Conservation (phyloP, 2,113 vertebrate species). For the Brachyhypopomus gauderio region DNA sequence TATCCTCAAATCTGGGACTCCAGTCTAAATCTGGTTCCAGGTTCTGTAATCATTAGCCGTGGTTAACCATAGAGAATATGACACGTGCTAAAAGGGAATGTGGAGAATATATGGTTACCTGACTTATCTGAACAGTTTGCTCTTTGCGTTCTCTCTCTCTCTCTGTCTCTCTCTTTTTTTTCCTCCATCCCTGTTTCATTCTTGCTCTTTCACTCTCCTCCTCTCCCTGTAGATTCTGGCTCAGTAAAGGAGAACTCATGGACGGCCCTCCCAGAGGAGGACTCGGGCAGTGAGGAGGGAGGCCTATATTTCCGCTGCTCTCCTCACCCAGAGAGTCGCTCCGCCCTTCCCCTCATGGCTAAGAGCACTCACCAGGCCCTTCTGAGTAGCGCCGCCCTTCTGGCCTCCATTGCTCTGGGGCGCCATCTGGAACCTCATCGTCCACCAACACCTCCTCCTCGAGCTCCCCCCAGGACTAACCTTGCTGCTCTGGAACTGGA, state of each 20-base stretch:
- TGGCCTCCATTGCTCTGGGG: constrained; percentile 82
- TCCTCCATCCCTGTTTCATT: constrained; percentile 1
- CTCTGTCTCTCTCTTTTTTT: constrained; percentile 17
- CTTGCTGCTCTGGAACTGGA: constrained; percentile 60
- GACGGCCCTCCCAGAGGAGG: constrained; percentile 67
- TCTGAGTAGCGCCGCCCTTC: constrained; percentile 74
- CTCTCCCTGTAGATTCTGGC: constrained; percentile 59
- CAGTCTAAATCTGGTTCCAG: too few species aligned
- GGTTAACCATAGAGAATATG: too few species aligned
- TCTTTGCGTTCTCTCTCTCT: not conserved
- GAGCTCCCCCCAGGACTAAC: constrained; percentile 68
- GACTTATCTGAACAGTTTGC: too few species aligned
- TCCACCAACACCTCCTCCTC: constrained; percentile 59
- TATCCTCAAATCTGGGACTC: too few species aligned
- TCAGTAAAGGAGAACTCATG: constrained; percentile 65
- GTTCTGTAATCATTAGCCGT: too few species aligned
- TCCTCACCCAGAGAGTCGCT: constrained; percentile 61
- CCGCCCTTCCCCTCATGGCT: constrained; percentile 52
- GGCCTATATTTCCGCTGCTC: constrained; percentile 59
- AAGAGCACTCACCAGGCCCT: constrained; percentile 79
- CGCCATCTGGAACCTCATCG: constrained; percentile 63
- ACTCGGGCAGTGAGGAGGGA: constrained; percentile 64
- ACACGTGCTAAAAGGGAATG: too few species aligned
- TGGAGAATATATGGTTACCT: too few species aligned
- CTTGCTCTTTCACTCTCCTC: not conserved